phyloP scores from a whole-genome alignment of 2,113 vertebrate genomes.

The Ammodytes dubius region DNA sequence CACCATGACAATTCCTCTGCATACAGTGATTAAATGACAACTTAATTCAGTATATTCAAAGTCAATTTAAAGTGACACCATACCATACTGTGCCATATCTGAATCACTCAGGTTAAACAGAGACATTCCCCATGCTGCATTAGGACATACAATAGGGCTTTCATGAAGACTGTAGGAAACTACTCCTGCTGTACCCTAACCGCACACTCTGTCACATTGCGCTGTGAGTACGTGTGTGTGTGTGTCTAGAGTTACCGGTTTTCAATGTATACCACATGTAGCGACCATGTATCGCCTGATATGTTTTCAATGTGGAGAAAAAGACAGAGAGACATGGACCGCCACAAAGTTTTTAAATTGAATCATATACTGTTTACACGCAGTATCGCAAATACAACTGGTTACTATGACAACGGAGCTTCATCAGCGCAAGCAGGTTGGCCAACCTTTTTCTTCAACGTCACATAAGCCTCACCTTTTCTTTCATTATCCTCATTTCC shows the following conservation, averaged over 20 bases:
- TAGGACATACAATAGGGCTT: slow-evolving; percentile 73
- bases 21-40: slow-evolving; percentile 50
- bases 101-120: slow-evolving; percentile 58
- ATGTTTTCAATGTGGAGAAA: slow-evolving; percentile 73
- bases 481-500: slow-evolving; percentile 37
- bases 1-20: slow-evolving; percentile 8
- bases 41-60: slow-evolving; percentile 38
- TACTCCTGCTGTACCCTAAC: slow-evolving; percentile 61
- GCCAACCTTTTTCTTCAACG: not conserved
- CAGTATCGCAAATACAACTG: slow-evolving; percentile 53
- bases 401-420: slow-evolving; percentile 45
- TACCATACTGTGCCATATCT: slow-evolving; percentile 45
- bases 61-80: slow-evolving; percentile 67
- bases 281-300: slow-evolving; percentile 61
- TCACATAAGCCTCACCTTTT: slow-evolving; percentile 50
- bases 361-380: slow-evolving; percentile 57
- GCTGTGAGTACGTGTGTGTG: slow-evolving; percentile 23
- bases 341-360: slow-evolving; percentile 33
- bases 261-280: slow-evolving; percentile 80
- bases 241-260: slow-evolving; percentile 65
- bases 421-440: not conserved
- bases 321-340: slow-evolving; percentile 25
- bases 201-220: slow-evolving; percentile 71
- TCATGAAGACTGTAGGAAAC: slow-evolving; percentile 70
- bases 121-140: slow-evolving; percentile 60